These are phyloP conservation scores for Leptopterna dolabrata DNA, from an alignment of 2,888 invertebrate genomes.

Conservation along the genomic window DNA sequence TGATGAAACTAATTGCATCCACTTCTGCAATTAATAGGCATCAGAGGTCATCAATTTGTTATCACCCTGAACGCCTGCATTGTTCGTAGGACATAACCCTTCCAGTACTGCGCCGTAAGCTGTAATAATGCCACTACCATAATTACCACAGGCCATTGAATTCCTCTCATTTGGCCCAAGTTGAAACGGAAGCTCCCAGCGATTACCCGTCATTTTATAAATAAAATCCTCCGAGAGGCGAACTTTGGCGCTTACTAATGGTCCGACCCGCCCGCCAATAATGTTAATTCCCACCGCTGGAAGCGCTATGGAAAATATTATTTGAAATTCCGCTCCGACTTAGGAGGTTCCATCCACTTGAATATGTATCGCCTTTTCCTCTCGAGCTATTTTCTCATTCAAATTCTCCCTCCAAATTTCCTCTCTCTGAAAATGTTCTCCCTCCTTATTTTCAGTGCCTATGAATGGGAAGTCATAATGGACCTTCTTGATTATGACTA, in stretches of 20 bases:
- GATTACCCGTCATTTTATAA: neutral
- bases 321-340: neutral
- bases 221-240: neutral
- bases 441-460: neutral
- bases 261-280: neutral
- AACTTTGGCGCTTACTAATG: neutral
- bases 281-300: neutral
- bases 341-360: neutral
- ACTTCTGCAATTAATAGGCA: too few species aligned
- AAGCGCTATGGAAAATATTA: neutral
- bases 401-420: neutral
- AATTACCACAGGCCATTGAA: neutral
- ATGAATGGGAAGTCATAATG: neutral
- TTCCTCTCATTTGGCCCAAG: neutral
- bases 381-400: neutral
- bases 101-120: too few species aligned
- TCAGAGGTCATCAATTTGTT: too few species aligned
- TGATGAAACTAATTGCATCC: too few species aligned
- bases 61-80: too few species aligned
- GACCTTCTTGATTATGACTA: neutral
- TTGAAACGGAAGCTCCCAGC: neutral
- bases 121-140: neutral
- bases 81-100: too few species aligned
- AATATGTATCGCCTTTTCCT: neutral
- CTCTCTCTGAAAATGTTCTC: neutral